Base-by-base conservation (phyloP, 23 tunicate species). In the Phallusia fumigata region DNA sequence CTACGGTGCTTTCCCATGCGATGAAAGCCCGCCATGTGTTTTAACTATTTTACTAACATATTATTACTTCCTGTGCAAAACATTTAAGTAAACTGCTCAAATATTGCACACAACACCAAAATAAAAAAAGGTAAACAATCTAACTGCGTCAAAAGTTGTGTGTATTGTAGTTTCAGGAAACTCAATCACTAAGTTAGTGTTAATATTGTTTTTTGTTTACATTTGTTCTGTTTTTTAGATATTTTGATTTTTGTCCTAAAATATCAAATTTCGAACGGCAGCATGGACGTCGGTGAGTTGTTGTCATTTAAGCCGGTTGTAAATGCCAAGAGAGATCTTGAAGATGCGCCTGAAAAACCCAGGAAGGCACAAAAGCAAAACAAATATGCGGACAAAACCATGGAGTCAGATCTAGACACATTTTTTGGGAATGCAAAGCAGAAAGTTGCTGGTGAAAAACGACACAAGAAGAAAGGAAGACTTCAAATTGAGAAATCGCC, bases 251-350 rank as follows among this genome's bases (percentile, higher is more conserved):
- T 58, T 24, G 13, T 21, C 5, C 11, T 58, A 58, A 58, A 21
- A 2, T 1, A 21, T 8, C 13, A 58, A 58, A 24, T 58, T 58
- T 22, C 13, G 5, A 40, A 40, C 5, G 10, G 5, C 26, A 74
- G 5, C 76, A 94, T 94, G 98, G 94, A 94, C 82, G 85, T 94
- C 26, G 94, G 98, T 26, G 98, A 94, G 36, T 52, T 94, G 53
- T 84, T 94, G 45, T 79, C 93, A 15, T 94, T 84, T 75, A 94
- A 94, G 49, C 90, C 90, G 30, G 77, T 33, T 73, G 84, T 79
- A 53, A 80, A 79, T 84, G 88, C 82, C 3, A 83, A 83, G 69
- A 33, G 87, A 11, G 87, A 88, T 30, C 36, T 33, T 22, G 80
- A 84, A 74, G 85, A 40, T n/a, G 82, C 73, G 8, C 31, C 85